Conservation (phyloP, 2,797 vertebrate species). For the Lithobates pipiens region DNA sequence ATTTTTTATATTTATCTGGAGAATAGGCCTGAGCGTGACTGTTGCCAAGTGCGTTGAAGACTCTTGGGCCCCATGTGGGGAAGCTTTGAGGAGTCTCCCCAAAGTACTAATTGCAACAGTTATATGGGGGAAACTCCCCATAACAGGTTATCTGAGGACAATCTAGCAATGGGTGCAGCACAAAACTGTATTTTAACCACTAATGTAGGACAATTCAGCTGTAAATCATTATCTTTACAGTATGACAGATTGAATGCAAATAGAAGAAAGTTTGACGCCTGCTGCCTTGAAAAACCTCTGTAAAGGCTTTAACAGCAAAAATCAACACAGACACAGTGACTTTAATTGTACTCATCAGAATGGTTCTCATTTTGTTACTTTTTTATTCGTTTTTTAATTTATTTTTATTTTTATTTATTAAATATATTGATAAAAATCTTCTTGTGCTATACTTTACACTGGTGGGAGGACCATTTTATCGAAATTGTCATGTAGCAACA, state of each 20-base stretch:
- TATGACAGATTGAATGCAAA: slow-evolving; percentile 7
- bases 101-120: neutral
- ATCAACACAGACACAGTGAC: no score
- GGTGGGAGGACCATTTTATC: no score
- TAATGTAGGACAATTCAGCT: slow-evolving; percentile 38
- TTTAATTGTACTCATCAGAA: no score
- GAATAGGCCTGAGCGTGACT: slow-evolving; percentile 39
- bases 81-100: slow-evolving; percentile 23
- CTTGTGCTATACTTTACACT: no score
- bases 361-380: no score
- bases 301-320: no score
- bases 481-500: no score
- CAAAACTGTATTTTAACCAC: slow-evolving; percentile 27
- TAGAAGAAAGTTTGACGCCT: neutral
- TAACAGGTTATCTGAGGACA: slow-evolving; percentile 53
- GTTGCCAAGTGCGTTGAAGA: slow-evolving; percentile 32
- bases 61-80: neutral
- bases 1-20: slow-evolving; percentile 44
- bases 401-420: no score
- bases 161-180: slow-evolving; percentile 5
- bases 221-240: slow-evolving; percentile 35
- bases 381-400: no score
- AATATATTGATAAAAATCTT: no score
- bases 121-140: slow-evolving; percentile 20
- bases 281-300: no score